phyloP scores from a whole-genome alignment of 2,113 vertebrate genomes.

The Cygnus buccinator region DNA sequence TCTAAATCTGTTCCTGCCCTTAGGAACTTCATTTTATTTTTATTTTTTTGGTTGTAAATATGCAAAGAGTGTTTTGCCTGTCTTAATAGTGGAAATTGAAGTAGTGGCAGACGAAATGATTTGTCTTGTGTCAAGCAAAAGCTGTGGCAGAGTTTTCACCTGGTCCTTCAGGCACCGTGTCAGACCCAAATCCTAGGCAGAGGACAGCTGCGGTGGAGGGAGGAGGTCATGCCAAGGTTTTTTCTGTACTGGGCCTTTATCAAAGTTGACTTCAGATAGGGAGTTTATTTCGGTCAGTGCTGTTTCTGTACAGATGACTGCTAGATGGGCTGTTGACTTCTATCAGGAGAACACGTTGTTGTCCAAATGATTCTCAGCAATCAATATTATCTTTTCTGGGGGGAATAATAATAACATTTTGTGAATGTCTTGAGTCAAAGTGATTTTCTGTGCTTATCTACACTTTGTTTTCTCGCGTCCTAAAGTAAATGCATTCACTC shows the following conservation, averaged over 20 bases:
- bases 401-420: conserved; percentile 8
- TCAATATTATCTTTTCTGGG: conserved; percentile 38
- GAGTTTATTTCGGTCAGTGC: not conserved
- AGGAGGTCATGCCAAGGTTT: not conserved
- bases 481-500: conserved; percentile 39
- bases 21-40: not conserved
- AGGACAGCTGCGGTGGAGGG: not conserved
- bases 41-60: not conserved
- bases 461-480: conserved; percentile 36
- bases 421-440: not conserved
- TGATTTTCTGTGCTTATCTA: not conserved
- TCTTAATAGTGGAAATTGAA: not conserved
- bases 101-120: not conserved
- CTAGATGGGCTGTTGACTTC: not conserved
- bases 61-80: not conserved
- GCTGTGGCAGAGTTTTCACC: not conserved
- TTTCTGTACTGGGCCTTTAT: not conserved
- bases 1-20: conserved; percentile 24
- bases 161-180: not conserved
- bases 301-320: not conserved
- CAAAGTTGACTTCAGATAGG: not conserved
- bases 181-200: not conserved
- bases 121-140: not conserved
- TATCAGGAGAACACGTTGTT: conserved; percentile 13
- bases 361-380: conserved; percentile 21